Base-by-base conservation (phyloP, 1,140 invertebrate genomes). In the Formica selysi region DNA sequence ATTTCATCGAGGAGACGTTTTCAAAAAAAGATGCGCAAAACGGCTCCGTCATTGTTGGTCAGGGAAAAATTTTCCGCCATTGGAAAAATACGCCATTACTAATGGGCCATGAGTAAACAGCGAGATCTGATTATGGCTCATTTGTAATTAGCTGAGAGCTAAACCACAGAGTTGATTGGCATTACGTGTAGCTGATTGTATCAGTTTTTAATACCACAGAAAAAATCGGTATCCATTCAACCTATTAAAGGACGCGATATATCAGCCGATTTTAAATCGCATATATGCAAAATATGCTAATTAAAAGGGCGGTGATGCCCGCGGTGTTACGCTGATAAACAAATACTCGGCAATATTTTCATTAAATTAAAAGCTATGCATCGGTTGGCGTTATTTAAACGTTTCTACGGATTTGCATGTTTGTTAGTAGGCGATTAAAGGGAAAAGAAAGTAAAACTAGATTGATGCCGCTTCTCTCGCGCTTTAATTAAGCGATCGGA, bases 81-180 rank as follows among this genome's bases (percentile, higher is more conserved):
- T 79, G 26, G 36, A 71, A 81, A 81, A 81, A 81, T 71, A 81
- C 16, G 36, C 36, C 36, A 22, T 22, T 22, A 22, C 22, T 22
- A 22, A 22, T 22, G 22, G 16, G 13, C n/a, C 48, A 19, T 68
- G 48, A 44, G 51, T 32, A 57, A 68, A 73, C 38, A n/a, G n/a
- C 13, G 38, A 73, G 67, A 81, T 73, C 54, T 36, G 13, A 81
- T 81, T 76, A 76, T 16, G 41, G 70, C 44, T 85, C 59, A 29
- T 76, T 65, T 51, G 41, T 51, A 48, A 38, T 54, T 73, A 26
- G 19, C 62, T 8, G 54, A 61, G 22, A 44, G 48, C 32, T 36
- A 13, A 19, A n/a, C 29, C 29, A 48, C 48, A 51, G 3, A 51
- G 1, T 51, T 51, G 29, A 64, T 57, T 59, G 71, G 22, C 32